Evolutionary conservation across 2,797 vertebrate species (phyloP), one percentile per base, ranked within the genome.

Genomic region (Sciaenops ocellatus): DNA sequence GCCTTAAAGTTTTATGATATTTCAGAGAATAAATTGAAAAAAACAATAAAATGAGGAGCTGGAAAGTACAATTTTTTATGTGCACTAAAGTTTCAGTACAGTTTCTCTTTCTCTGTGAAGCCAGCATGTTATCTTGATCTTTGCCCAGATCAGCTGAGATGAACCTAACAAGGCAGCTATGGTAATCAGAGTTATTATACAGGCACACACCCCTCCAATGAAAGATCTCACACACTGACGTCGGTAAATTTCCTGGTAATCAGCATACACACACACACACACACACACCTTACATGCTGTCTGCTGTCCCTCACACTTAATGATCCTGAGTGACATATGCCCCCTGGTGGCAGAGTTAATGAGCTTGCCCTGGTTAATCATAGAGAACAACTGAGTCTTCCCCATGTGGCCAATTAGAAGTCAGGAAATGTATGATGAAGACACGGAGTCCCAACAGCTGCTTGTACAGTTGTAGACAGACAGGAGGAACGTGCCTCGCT

Each of bases 271-370:
- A 52, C 80, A 71, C 50, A 68, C 79, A 80, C 30, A 52, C 63
- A 59, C 52, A 60, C 65, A 47, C 54, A 47, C 68, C 77, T 24
- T 28, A 20, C 55, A 47, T 1, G 30, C 62, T 38, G 34, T 38
- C 34, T 38, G 34, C 34, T 56, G 67, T 69, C 74, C 70, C 73
- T 88, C 81, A 81, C 69, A 16, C 42, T 46, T 73, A 61, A 71
- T 83, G 84, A 91, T 87, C 48, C 85, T 93, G 91, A 92, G 73
- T 82, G 87, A 85, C 88, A 92, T 68, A 17, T 89, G 91, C 93
- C 93, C 90, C 86, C 93, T 94, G 79, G 89, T 92, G 93, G 92
- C 78, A 59, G 84, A 89, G 52, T 70, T 91, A 85, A 86, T 88
- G 79, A 88, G 81, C 84, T 78, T 57, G 70, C 66, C 71, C 69